Evolutionary conservation across 1,140 invertebrate genomes (phyloP), one percentile per base, ranked within the genome.

Genomic region (Caenorhabditis elegans): DNA sequence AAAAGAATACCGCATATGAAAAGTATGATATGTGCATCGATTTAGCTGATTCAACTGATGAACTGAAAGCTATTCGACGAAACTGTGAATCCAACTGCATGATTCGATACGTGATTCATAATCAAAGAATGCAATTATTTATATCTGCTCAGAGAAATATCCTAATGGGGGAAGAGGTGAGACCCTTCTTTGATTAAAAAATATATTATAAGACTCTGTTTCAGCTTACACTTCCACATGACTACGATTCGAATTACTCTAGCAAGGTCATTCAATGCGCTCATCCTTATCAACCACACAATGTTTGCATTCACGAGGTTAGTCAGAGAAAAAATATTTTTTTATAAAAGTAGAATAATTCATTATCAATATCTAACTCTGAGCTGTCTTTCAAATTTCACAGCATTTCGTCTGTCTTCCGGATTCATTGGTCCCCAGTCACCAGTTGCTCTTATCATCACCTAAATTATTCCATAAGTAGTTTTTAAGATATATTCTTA

Each of bases 401-500:
- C 34, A 11, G 76, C 76, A 13, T n/a, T 39, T 3, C 46, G 43
- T 28, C 76, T n/a, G 19, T 77, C 46, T 34, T 77, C 48, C 1
- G 46, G 46, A 49, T 77, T 48, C 76, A 36, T 51, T 26, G 76
- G 76, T 34, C 76, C 76, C 76, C 76, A 77, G 76, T 77, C 76
- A 11, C 43, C 76, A 19, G 76, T 77, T 3, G 76, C 76, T 17
- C 48, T 24, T 31, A 48, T 31, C 76, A 77, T 48, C 3, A 76
- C 75, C 75, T 76, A 15, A 31, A 46, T 6, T 26, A 55, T 55
- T 15, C 5, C 15, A 43, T 43, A 8, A 26, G 24, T 28, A 55
- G 0, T 26, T 24, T 26, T 28, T 26, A 26, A n/a, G 8, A 55
- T 55, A 28, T 28, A n/a, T 55, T 26, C 51, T 26, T 10, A 70